Evolutionary conservation across 2,888 invertebrate genomes (phyloP).

Genomic region (Caenorhabditis sulstoni): DNA sequence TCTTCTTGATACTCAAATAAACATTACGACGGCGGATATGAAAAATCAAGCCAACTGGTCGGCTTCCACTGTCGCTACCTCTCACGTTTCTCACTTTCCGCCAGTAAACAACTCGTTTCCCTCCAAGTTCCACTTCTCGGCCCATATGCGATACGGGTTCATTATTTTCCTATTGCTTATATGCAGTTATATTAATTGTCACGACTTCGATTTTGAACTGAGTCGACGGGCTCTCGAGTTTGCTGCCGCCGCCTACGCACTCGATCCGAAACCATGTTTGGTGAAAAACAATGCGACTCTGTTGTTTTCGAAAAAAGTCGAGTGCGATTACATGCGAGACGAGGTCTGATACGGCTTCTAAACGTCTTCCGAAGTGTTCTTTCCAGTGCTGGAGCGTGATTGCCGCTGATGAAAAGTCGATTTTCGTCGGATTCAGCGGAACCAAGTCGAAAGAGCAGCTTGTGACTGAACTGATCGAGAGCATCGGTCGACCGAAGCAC

Average conservation of each 20-base stretch:
- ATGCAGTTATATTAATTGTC: slow-evolving; percentile 8
- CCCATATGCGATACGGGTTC: slow-evolving; percentile 45
- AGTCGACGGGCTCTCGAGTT: slow-evolving; percentile 44
- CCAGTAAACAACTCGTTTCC: slow-evolving; percentile 26
- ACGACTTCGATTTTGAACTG: slow-evolving; percentile 38
- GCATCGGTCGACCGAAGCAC: slow-evolving; percentile 73
- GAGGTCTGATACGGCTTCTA: slow-evolving; percentile 59
- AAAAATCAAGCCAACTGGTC: slow-evolving; percentile 30
- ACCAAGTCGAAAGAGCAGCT: slow-evolving; percentile 76
- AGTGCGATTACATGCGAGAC: slow-evolving; percentile 74
- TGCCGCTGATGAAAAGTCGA: slow-evolving; percentile 66
- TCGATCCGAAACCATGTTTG: slow-evolving; percentile 71
- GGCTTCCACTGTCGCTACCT: slow-evolving; percentile 18
- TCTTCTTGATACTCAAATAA: slow-evolving; percentile 23
- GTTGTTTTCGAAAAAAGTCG: slow-evolving; percentile 55
- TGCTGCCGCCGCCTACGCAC: slow-evolving; percentile 74
- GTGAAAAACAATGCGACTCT: slow-evolving; percentile 70
- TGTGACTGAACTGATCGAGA: slow-evolving; percentile 77
- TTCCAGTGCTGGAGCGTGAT: slow-evolving; percentile 78
- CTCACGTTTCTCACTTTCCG: not conserved
- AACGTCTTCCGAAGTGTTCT: not conserved
- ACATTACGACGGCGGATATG: slow-evolving; percentile 5
- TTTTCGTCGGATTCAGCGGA: slow-evolving; percentile 77
- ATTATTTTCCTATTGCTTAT: slow-evolving; percentile 18
- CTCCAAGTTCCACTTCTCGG: slow-evolving; percentile 6